A percentile compares a stretch with the other conserved stretches of the same genome.
phyloP scores from a whole-genome alignment of 1,140 invertebrate genomes.

The Brachionus angularis region DNA sequence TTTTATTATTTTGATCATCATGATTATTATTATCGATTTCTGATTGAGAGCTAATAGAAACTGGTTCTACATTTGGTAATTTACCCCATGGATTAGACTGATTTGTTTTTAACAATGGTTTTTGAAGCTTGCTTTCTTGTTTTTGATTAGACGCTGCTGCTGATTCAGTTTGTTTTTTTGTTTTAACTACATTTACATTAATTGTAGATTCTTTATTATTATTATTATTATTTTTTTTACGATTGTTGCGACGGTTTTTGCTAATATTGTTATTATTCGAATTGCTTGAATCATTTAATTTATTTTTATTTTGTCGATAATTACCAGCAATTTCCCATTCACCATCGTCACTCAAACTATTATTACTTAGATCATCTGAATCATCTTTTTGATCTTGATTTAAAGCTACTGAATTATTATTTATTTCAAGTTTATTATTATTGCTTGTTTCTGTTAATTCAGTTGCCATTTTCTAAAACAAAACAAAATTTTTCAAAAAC shows the following conservation, averaged over 20 bases:
- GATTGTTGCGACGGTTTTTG: background rate
- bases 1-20: background rate
- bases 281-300: background rate
- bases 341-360: background rate
- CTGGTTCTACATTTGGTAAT: slow-evolving; percentile 16
- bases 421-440: too few species aligned
- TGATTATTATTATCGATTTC: background rate
- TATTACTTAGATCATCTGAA: too few species aligned
- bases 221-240: background rate
- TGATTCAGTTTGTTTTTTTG: background rate
- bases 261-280: background rate
- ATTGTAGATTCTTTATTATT: background rate
- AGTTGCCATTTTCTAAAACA: too few species aligned
- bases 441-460: too few species aligned
- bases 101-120: background rate
- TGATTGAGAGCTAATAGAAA: background rate
- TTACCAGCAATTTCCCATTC: slow-evolving; percentile 41
- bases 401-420: too few species aligned
- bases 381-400: too few species aligned
- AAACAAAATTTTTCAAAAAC: too few species aligned
- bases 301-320: background rate
- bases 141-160: background rate
- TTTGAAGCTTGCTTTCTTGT: background rate
- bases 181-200: background rate
- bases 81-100: slow-evolving; percentile 26